Evolutionary conservation across 2,888 invertebrate species (phyloP), one percentile per base, ranked within the genome.

Genomic region (Gasteruption jaculator): DNA sequence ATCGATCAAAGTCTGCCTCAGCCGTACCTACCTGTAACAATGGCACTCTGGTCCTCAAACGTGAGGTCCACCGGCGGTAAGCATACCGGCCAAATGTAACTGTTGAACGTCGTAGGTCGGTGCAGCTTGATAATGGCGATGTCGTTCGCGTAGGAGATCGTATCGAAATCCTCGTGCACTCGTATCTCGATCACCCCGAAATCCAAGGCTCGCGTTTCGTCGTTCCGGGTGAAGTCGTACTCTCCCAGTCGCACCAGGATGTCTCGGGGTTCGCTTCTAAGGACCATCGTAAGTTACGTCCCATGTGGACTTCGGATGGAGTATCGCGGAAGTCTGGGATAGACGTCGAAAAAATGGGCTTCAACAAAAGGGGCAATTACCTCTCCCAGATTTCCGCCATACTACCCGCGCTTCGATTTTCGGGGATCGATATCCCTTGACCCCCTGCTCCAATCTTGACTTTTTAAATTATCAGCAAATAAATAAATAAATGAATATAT

Each of bases 41-140:
- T 74, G 22, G 77, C 86, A 6, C 72, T 75, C 59, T 80, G 74
- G 45, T 82, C 78, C 14, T 78, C 79, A 55, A 82, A 80, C 4
- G 74, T 68, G 27, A 79, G 62, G 2, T 76, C 78, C 0, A 77
- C 56, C 0, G 86, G 84, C 0, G 91, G 91, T 48, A 91, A 76
- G 63, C 91, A 91, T 38, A 90, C 81, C 0, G 89, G 90, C 85
- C 88, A 87, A 37, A 91, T 84, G 58, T 87, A 88, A 1, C 81
- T 79, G 56, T 85, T 85, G 64, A 88, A 89, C 4, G 78, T 70
- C 0, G 84, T 81, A 0, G 83, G 75, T 6, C 79, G 71, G 46
- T 81, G 75, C 36, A 89, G 71, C 55, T 79, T 81, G 29, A 91
- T 53, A 24, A 91, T 76, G 0, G 87, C 85, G 36, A 91, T 85